Percentiles rank a stretch among this genome's conserved stretches.
phyloP scores from a whole-genome alignment of 2,113 vertebrate species.

The Nyctereutes procyonoides region DNA sequence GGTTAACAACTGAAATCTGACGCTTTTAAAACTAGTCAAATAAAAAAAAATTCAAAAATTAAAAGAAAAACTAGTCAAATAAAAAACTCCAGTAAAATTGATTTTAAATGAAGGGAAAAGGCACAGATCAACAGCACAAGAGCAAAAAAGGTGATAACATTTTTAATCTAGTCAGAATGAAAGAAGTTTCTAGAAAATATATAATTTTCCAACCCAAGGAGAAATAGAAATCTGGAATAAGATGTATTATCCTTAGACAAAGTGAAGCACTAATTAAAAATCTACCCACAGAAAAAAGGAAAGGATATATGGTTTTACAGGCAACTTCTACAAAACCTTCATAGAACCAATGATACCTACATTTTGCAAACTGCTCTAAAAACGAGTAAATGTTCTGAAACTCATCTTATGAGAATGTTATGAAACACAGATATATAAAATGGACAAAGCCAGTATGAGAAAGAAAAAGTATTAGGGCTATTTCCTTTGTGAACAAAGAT shows the following conservation, averaged over 20 bases:
- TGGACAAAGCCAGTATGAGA: neutral
- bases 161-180: neutral
- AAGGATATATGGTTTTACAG: neutral
- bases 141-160: neutral
- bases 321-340: constrained; percentile 48
- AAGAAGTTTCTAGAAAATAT: neutral
- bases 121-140: neutral
- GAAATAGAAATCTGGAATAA: constrained; percentile 12
- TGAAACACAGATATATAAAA: constrained; percentile 35
- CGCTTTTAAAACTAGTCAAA: constrained; percentile 27
- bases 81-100: neutral
- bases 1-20: constrained; percentile 15
- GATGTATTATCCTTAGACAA: neutral
- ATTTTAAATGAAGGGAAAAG: neutral
- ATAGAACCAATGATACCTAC: neutral
- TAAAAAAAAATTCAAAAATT: neutral
- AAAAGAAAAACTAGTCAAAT: neutral
- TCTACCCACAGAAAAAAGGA: neutral
- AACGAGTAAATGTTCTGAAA: constrained; percentile 43
- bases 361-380: constrained; percentile 23
- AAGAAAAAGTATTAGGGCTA: neutral
- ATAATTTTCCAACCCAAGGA: neutral
- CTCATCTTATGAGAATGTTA: constrained; percentile 42
- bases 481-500: constrained; percentile 25
- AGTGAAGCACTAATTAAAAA: constrained; percentile 23